Conservation (phyloP, 2,113 vertebrate genomes). For the Sus scrofa region T2T-Sscrofa CM000830.6:117037501-117038000, state of each 20-base stretch:
- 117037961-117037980: neutral
- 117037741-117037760: neutral
- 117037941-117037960: neutral
- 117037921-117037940: neutral
- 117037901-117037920: neutral
- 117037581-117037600: rapidly evolving
- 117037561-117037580: slow-evolving; percentile 5
- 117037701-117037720: neutral
- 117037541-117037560: neutral
- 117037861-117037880: neutral
- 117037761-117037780: neutral
- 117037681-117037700: neutral
- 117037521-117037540: rapidly evolving
- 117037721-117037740: neutral
- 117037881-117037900: neutral
- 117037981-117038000: neutral
- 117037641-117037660: neutral
- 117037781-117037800: neutral
- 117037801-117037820: neutral
- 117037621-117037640: neutral
- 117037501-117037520: neutral
- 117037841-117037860: neutral
- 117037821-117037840: neutral
- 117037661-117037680: neutral
- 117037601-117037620: neutral